Base-by-base conservation (phyloP, 2,113 vertebrate species). In the Acrocephalus arundinaceus region DNA sequence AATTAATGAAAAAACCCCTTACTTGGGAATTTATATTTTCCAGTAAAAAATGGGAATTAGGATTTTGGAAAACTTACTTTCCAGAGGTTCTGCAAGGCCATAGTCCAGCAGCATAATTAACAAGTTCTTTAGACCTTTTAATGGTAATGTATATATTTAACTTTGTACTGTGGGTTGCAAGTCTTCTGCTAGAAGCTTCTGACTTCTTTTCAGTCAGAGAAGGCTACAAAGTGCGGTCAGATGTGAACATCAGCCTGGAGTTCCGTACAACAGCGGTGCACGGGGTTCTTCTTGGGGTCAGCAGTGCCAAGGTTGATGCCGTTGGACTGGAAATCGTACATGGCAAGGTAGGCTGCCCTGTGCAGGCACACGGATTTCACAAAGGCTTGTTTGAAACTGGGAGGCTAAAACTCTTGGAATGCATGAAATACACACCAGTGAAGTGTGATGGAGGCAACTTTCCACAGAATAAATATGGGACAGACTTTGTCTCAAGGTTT, bases 251-350 rank as follows among this genome's bases (percentile, higher is more conserved):
- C 89, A 97, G 97, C 1, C 95, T 99, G 68, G 98, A 99, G 95
- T 99, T 99, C 88, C 98, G 98, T 19, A 99, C 98, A 0, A 98
- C 98, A 19, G 94, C 84, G 0, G 85, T 68, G 49, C 98, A 98
- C 0, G 99, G 98, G 0, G 94, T 99, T 55, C 98, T 99, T 24
- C 89, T 99, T 6, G 99, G 99, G 7, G 96, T 99, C 95, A 99
- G 99, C 97, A 99, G 98, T 8, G 98, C 98, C 21, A 99, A 98
- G 72, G 98, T 99, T 7, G 99, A 99, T 23, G 99, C 99, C 17
- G 96, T 99, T 10, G 99, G 99, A 11, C 93, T 99, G 83, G 99
- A 99, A 96, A 97, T 99, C 30, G 93, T 99, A n/a, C 97, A 98
- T 10, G 98, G 99, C 97, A 99, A 99, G 99, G 99, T 99, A 94